Evolutionary conservation across 2,888 invertebrate species (phyloP), one percentile per base, ranked within the genome.

Genomic region (Aphodius granarius): DNA sequence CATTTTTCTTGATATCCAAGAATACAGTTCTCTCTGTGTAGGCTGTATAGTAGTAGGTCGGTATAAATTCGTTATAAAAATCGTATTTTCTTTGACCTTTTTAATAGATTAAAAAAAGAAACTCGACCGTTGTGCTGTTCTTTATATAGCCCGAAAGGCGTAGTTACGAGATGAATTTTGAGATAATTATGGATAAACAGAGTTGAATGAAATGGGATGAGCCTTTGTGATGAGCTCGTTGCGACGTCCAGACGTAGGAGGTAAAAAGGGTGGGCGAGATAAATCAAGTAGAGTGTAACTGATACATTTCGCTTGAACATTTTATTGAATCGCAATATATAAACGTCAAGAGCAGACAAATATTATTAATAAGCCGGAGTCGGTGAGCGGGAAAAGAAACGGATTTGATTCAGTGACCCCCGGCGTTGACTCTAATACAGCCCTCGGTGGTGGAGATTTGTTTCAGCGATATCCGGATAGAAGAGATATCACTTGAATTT

Each of bases 111-210:
- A n/a, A n/a, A n/a, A n/a, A n/a, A n/a, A n/a, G n/a, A n/a, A n/a
- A n/a, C n/a, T n/a, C n/a, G n/a, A n/a, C n/a, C n/a, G n/a, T n/a
- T n/a, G n/a, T n/a, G n/a, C n/a, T n/a, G n/a, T n/a, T n/a, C n/a
- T n/a, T n/a, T n/a, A n/a, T n/a, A 65, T 19, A 65, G 17, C 65
- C 65, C 65, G 65, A 19, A 65, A 65, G 18, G 65, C 65, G 65
- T 19, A n/a, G n/a, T n/a, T n/a, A n/a, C n/a, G n/a, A n/a, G n/a
- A n/a, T n/a, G n/a, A n/a, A n/a, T n/a, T n/a, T 43, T 43, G 6
- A 13, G 43, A 43, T 43, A 43, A 43, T 43, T 13, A 43, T 43
- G 43, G 1, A 43, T 43, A 43, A 43, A 43, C 43, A 43, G 13
- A 43, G 43, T 13, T 13, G 13, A 0, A 13, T 43, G 43, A 13